Percentiles rank a stretch among this genome's conserved stretches.
phyloP scores from a whole-genome alignment of 2,797 vertebrate species.

The Platalea minor region DNA sequence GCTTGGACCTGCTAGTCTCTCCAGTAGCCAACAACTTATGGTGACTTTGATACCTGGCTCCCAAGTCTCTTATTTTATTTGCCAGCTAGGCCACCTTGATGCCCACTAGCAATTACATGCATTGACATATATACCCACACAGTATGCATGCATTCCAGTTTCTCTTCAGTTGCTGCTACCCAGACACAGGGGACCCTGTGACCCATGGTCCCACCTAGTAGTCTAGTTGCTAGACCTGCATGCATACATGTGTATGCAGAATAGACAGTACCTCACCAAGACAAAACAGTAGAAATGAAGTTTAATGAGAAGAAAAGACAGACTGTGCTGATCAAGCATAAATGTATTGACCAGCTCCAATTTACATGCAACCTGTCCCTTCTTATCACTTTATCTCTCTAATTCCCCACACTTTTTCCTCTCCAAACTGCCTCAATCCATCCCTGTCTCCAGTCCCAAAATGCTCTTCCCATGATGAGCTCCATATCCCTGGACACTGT shows the following conservation, averaged over 20 bases:
- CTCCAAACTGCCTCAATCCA: neutral
- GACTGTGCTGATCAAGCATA: neutral
- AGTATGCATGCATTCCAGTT: neutral
- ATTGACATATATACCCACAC: neutral
- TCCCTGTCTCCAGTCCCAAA: neutral
- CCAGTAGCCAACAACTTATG: neutral
- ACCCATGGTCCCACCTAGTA: neutral
- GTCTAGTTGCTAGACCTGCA: neutral
- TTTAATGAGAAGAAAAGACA: neutral
- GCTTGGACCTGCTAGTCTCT: neutral
- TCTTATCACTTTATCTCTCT: neutral
- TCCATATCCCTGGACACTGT: neutral
- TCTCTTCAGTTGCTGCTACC: neutral
- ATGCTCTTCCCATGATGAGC: neutral
- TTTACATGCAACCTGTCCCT: neutral
- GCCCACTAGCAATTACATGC: rapidly evolving
- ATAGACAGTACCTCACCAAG: neutral
- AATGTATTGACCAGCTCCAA: neutral
- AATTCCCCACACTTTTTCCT: neutral
- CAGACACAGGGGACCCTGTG: no score
- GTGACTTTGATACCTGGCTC: neutral
- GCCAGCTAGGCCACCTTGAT: neutral
- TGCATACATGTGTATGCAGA: neutral
- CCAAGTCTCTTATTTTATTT: neutral
- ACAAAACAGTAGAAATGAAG: neutral